Evolutionary conservation across 1,140 invertebrate species (phyloP).

Genomic region (Thalassaphorura encarpata): DNA sequence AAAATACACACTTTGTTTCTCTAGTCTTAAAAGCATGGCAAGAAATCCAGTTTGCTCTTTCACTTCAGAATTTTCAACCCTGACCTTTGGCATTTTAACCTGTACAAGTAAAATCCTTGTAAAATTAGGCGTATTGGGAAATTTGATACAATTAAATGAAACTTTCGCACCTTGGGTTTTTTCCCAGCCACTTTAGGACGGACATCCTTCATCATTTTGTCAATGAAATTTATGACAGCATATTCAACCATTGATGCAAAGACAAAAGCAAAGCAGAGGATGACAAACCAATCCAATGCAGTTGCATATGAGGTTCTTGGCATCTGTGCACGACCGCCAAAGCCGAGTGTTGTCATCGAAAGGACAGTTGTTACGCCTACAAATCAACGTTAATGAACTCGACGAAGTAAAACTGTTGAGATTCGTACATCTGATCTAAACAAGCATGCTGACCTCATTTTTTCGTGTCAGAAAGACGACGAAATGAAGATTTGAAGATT

Average conservation of each 20-base stretch:
- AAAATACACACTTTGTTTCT: not conserved
- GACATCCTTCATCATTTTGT: slow-evolving; percentile 41
- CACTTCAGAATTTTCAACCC: not conserved
- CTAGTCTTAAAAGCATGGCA: too few relatives aligned
- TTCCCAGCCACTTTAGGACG: slow-evolving; percentile 34
- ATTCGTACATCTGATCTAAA: not conserved
- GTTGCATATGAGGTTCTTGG: slow-evolving; percentile 51
- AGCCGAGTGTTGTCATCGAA: slow-evolving; percentile 49
- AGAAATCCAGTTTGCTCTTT: not conserved
- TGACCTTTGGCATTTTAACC: not conserved
- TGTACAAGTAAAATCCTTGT: not conserved
- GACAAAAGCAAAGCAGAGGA: slow-evolving; percentile 50
- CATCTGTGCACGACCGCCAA: slow-evolving; percentile 47
- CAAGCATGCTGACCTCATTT: too few relatives aligned
- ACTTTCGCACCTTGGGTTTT: slow-evolving; percentile 24
- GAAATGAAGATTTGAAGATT: too few relatives aligned
- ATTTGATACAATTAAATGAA: not conserved
- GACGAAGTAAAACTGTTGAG: not conserved
- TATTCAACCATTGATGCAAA: slow-evolving; percentile 52
- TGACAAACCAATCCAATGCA: slow-evolving; percentile 51
- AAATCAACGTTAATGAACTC: not conserved
- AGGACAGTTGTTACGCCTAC: slow-evolving; percentile 51
- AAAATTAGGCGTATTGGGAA: not conserved
- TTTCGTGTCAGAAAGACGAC: too few relatives aligned
- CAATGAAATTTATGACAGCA: slow-evolving; percentile 51